Conservation (phyloP, 2,888 invertebrate species). For the Caenorhabditis angaria region DNA sequence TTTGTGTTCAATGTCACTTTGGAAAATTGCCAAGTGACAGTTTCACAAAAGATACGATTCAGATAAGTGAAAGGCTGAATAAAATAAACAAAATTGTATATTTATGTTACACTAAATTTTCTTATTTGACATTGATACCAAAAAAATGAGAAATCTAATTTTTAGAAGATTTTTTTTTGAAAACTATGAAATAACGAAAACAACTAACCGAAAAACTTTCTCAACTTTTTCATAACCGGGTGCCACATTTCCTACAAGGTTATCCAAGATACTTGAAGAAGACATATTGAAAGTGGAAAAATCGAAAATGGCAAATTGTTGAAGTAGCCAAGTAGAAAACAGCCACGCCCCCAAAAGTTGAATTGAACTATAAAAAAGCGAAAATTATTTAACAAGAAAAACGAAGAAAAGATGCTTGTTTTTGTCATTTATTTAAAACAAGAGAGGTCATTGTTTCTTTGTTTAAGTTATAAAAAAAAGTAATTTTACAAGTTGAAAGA, state of each 20-base stretch:
- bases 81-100: slow-evolving; percentile 1
- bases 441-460: slow-evolving; percentile 2
- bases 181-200: background rate
- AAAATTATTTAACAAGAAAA: slow-evolving; percentile 1
- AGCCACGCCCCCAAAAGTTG: slow-evolving; percentile 40
- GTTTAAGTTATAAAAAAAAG: background rate
- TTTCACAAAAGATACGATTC: background rate
- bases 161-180: background rate
- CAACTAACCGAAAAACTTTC: slow-evolving; percentile 64
- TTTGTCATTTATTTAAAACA: background rate
- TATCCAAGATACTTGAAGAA: slow-evolving; percentile 38
- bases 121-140: background rate
- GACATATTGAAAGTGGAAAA: slow-evolving; percentile 2
- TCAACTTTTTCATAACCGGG: slow-evolving; percentile 75
- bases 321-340: background rate
- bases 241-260: slow-evolving; percentile 54
- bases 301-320: slow-evolving; percentile 5
- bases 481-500: background rate
- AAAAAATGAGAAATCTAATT: background rate
- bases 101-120: slow-evolving; percentile 1
- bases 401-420: background rate
- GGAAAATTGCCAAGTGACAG: background rate
- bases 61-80: background rate
- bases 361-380: slow-evolving; percentile 31
- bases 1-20: no score